These are phyloP conservation scores for Amblyjoppa proteus DNA, from an alignment of 2,888 invertebrate genomes.

Conservation along the genomic window DNA sequence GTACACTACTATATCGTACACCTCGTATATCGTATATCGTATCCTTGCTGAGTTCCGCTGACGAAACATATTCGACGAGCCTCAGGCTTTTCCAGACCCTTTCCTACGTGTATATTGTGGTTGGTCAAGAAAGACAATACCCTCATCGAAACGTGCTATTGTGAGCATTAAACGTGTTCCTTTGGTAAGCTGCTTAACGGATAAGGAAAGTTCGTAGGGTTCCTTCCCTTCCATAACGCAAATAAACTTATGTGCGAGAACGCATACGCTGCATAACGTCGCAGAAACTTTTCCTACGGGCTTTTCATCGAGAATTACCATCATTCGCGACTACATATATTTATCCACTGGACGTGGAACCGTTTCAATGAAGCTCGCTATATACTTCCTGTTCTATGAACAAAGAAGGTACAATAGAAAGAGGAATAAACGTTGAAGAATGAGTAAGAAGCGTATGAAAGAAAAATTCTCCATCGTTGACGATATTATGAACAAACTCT, in stretches of 20 bases:
- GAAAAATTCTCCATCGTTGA: constrained; percentile 33
- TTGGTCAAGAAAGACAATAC: constrained; percentile 16
- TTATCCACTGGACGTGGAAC: not conserved
- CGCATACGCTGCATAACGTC: not conserved
- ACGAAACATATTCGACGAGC: not conserved
- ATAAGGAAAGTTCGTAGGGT: constrained; percentile 28
- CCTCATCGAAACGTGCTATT: not conserved
- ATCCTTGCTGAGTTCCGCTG: not conserved
- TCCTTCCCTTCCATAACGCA: constrained; percentile 11
- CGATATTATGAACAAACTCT: constrained; percentile 29
- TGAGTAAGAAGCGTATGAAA: constrained; percentile 45
- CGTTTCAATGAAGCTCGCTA: not conserved
- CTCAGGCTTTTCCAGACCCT: constrained; percentile 11
- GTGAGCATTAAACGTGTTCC: constrained; percentile 18
- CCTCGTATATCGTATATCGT: too few species aligned
- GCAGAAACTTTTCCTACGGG: not conserved
- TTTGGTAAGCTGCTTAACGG: not conserved
- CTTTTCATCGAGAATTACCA: not conserved
- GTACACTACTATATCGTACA: too few species aligned
- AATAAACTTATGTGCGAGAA: constrained; percentile 6
- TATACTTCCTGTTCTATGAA: constrained; percentile 7
- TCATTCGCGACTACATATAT: not conserved
- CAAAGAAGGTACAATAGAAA: not conserved
- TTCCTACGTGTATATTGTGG: constrained; percentile 8
- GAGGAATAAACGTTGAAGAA: constrained; percentile 49